These are phyloP conservation scores for Onychorhynchus coronatus DNA, from an alignment of 2,113 vertebrate species.

Conservation along the genomic window DNA sequence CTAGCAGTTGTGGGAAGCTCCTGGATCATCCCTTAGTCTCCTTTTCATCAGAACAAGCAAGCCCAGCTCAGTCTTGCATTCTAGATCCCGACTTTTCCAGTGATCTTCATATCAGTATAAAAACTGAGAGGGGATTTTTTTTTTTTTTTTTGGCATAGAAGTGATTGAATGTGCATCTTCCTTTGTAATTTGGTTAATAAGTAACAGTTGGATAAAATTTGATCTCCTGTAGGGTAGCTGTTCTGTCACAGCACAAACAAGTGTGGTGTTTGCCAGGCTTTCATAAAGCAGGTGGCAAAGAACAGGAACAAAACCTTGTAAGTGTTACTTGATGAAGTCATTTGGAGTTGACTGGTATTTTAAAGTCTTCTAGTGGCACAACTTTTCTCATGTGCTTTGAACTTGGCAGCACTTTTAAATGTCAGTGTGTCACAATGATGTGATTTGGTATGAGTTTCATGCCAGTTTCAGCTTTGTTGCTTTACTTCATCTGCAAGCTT, in stretches of 20 bases:
- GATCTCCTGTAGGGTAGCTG: not conserved
- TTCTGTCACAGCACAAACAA: not conserved
- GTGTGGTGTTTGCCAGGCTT: not conserved
- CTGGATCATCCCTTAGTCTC: not conserved
- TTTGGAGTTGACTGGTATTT: not conserved
- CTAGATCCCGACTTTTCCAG: not conserved
- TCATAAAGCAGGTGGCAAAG: not conserved
- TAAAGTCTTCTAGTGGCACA: not conserved
- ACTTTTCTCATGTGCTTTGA: not conserved
- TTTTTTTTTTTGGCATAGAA: not conserved
- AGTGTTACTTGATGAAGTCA: not conserved
- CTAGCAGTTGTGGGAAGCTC: not conserved
- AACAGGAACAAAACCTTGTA: not conserved
- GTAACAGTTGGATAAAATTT: not conserved
- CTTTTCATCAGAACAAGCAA: not conserved
- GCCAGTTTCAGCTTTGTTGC: not conserved
- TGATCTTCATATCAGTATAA: not conserved
- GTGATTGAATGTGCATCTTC: not conserved
- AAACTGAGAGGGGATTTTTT: not conserved
- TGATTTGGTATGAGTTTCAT: not conserved
- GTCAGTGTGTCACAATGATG: not conserved
- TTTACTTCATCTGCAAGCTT: not conserved
- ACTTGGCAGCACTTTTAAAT: not conserved
- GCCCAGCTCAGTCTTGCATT: not conserved
- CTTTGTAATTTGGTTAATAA: not conserved